These are phyloP conservation scores for Geothlypis trichas DNA, from an alignment of 2,113 vertebrate genomes.

Conservation along the genomic window DNA sequence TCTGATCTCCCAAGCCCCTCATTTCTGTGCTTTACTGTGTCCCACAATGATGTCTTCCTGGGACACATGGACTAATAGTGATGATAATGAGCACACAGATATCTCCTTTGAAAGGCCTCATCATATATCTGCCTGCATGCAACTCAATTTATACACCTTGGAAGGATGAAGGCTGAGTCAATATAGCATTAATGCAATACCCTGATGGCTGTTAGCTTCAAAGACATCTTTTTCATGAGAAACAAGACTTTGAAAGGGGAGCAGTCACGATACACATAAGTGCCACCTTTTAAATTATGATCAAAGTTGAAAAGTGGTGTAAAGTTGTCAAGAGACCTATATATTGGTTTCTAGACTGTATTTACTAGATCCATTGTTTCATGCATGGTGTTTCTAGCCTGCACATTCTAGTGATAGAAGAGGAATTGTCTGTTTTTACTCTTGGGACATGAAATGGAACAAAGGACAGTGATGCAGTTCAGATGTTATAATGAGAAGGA, in stretches of 20 bases:
- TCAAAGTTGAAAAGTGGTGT: constrained; percentile 30
- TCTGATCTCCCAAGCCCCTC: not conserved
- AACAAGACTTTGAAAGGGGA: constrained; percentile 44
- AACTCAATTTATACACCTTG: constrained; percentile 30
- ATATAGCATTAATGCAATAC: constrained; percentile 40
- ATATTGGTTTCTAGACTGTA: constrained; percentile 23
- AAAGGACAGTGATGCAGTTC: not conserved
- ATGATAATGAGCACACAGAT: not conserved
- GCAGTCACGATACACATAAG: not conserved
- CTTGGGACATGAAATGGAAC: not conserved
- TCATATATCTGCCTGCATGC: not conserved
- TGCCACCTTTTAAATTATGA: constrained; percentile 45
- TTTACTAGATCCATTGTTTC: not conserved
- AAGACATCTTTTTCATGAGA: constrained; percentile 29
- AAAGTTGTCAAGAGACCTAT: constrained; percentile 25
- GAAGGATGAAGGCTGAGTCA: constrained; percentile 49
- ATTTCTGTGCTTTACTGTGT: not conserved
- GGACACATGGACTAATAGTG: not conserved
- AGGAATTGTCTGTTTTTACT: not conserved
- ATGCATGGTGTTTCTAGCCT: not conserved
- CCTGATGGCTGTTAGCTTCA: constrained; percentile 43
- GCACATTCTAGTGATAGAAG: rapidly evolving
- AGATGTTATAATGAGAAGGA: not conserved
- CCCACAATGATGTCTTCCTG: not conserved
- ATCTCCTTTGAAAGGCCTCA: constrained; percentile 33